phyloP scores from a whole-genome alignment of 2,797 vertebrate species.

The Gambelia wislizenii region DNA sequence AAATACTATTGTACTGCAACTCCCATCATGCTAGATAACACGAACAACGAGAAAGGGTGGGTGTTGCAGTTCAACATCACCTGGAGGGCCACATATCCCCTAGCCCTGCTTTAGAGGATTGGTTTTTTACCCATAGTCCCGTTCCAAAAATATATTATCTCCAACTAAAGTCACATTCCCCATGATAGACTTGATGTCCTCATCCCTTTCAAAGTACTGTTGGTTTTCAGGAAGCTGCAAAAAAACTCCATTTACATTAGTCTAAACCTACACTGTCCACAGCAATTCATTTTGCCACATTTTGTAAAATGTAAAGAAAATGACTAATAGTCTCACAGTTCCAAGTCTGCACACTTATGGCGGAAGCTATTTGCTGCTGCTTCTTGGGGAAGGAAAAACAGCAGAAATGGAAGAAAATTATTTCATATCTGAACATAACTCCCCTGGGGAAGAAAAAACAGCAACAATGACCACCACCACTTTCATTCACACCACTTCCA shows the following conservation, averaged over 20 bases:
- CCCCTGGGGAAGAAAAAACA: constrained; percentile 46
- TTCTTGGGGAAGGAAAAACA: background rate
- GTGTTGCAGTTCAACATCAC: background rate
- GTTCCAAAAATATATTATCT: background rate
- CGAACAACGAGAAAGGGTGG: background rate
- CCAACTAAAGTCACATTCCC: fast-evolving
- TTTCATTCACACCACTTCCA: constrained; percentile 17
- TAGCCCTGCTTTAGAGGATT: background rate
- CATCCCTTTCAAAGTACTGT: background rate
- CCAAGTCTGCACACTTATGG: background rate
- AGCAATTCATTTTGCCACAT: constrained; percentile 50
- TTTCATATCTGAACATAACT: constrained; percentile 16
- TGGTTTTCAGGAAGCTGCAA: background rate
- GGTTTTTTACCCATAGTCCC: background rate
- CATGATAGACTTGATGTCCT: constrained; percentile 20
- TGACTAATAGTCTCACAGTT: background rate
- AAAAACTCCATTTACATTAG: fast-evolving
- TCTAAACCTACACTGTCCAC: background rate
- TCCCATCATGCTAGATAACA: background rate
- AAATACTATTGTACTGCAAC: background rate
- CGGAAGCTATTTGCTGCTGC: background rate
- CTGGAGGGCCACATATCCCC: background rate
- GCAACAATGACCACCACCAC: background rate
- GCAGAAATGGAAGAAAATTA: constrained; percentile 15
- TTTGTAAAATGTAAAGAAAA: constrained; percentile 41